Percentiles rank a stretch among this genome's conserved stretches.
These are phyloP conservation scores for Rhizoglyphus robini DNA, from an alignment of 1,140 invertebrate species.

Conservation along the genomic window DNA sequence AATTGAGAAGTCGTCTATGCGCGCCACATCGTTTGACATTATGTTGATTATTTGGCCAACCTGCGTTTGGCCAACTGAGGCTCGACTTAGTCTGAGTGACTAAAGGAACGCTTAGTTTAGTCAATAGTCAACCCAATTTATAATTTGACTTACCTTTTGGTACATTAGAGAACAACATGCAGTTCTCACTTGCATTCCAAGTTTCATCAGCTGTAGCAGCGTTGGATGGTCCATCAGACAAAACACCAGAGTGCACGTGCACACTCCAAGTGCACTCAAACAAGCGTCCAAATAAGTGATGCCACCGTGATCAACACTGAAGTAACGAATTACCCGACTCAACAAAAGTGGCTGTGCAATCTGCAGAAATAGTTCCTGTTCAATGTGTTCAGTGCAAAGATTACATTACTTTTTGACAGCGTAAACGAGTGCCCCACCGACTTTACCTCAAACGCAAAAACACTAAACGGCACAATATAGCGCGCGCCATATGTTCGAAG, in stretches of 20 bases:
- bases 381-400: not conserved
- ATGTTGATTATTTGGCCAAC: conserved; percentile 80
- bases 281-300: not conserved
- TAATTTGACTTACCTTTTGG: conserved; percentile 42
- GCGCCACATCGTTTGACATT: conserved; percentile 64
- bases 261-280: conserved; percentile 23
- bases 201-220: not conserved
- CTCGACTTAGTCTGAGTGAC: conserved; percentile 38
- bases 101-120: too few species aligned
- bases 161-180: conserved; percentile 43
- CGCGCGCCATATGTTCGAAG: not conserved
- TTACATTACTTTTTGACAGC: too few species aligned
- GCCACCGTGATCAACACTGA: conserved; percentile 10
- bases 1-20: conserved; percentile 35
- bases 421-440: not conserved
- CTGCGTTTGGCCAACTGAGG: conserved; percentile 56
- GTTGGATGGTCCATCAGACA: conserved; percentile 49
- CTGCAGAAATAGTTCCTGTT: conserved; percentile 18
- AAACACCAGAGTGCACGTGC: conserved; percentile 40
- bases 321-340: conserved; percentile 21
- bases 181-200: conserved; percentile 40
- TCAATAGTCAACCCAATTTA: too few species aligned
- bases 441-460: conserved; percentile 16
- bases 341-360: conserved; percentile 37
- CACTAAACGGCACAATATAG: not conserved